Evolutionary conservation across 2,113 vertebrate species (phyloP), one percentile per base, ranked within the genome.

Genomic region (Percopsis transmontana): DNA sequence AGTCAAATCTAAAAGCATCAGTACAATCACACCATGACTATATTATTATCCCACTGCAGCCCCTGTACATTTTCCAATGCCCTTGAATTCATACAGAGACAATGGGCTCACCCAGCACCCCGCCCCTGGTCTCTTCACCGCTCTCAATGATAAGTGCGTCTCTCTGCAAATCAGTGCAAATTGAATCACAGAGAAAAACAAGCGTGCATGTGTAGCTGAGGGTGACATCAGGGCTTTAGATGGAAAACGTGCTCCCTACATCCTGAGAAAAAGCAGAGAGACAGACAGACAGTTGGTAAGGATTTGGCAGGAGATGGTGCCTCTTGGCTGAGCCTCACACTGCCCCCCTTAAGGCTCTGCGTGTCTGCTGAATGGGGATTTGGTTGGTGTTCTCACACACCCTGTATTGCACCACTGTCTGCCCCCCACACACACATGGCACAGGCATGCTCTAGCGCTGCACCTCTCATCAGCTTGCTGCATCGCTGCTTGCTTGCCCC

Each of bases 151-250:
- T 84, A 80, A 88, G 82, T 79, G 78, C 68, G 19, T 67, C 72
- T 80, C 80, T 85, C 73, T 71, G 80, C 80, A 84, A 79, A 89
- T 91, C 88, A 64, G 65, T 87, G 72, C 77, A 88, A 90, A 91
- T 90, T 85, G 80, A 91, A 88, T 91, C 81, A 78, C 77, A 42
- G 33, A 82, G 88, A 80, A 74, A 85, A 80, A 88, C 76, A 79
- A 86, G 69, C 77, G 72, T 58, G 44, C 13, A 13, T 58, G 58
- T n/a, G n/a, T n/a, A n/a, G 59, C 59, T 23, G 24, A 51, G 47
- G 40, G 76, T 74, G 83, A 65, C 78, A 65, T 74, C 67, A 14
- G 63, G 62, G 62, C 62, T 42, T 69, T 76, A 70, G 61, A 38
- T 33, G 42, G 14, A 83, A 68, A 79, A 62, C 50, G 21, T 54